Conservation (phyloP, 1,140 invertebrate species). For the Trichoplusia ni region DNA sequence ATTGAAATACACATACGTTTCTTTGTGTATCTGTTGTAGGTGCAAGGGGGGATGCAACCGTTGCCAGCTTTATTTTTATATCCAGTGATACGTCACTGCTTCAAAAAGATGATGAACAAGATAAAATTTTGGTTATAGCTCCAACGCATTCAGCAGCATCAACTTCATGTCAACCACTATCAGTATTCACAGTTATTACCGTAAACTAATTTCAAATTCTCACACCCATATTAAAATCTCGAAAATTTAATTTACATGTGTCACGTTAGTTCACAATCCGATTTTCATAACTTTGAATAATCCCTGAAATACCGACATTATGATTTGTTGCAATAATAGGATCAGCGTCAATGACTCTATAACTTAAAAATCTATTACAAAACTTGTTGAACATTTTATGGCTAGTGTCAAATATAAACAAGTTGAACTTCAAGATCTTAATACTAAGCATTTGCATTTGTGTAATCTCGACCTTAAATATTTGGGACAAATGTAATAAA, state of each 20-base stretch:
- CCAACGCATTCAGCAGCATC: neutral
- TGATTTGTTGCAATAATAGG: conserved; percentile 22
- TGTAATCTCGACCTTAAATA: conserved; percentile 4
- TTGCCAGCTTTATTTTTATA: neutral
- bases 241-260: neutral
- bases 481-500: neutral
- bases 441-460: conserved; percentile 23
- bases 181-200: too few relatives aligned
- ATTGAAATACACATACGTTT: conserved; percentile 14
- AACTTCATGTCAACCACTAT: neutral
- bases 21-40: neutral
- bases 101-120: too few relatives aligned
- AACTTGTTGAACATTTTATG: conserved; percentile 14
- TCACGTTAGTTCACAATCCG: neutral
- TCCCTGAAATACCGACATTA: neutral
- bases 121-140: neutral
- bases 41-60: too few relatives aligned
- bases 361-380: conserved; percentile 12
- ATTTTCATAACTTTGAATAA: neutral
- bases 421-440: conserved; percentile 9
- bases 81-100: neutral
- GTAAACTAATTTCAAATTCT: neutral
- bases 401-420: neutral
- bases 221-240: neutral
- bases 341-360: neutral